Evolutionary conservation across 2,888 invertebrate species (phyloP).

Genomic region (Galerucella calmariensis): DNA sequence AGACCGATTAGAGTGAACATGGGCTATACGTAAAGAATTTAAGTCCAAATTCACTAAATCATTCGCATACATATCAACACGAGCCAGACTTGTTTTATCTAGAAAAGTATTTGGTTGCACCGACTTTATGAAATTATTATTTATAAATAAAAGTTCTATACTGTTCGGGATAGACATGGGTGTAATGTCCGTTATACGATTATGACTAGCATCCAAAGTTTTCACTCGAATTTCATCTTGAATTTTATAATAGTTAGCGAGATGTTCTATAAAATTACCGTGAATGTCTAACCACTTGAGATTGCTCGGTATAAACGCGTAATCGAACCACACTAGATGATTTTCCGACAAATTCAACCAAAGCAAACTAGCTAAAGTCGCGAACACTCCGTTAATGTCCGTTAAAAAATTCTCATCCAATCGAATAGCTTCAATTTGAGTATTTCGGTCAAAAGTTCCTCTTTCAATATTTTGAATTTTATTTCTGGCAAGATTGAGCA

Average conservation of each 20-base stretch:
- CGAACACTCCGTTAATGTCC: constrained; percentile 90
- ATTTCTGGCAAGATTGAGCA: constrained; percentile 89
- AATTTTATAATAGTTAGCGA: constrained; percentile 89
- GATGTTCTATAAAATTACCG: constrained; percentile 87
- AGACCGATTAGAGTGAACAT: constrained; percentile 77
- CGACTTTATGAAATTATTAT: constrained; percentile 85
- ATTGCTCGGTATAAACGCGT: constrained; percentile 89
- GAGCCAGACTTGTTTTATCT: constrained; percentile 84
- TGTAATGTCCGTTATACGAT: constrained; percentile 84
- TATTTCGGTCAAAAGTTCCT: constrained; percentile 84
- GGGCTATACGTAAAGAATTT: constrained; percentile 81
- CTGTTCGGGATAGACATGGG: constrained; percentile 89
- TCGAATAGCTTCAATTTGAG: constrained; percentile 85
- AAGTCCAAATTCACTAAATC: constrained; percentile 84
- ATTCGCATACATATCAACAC: constrained; percentile 92
- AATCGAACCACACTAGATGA: constrained; percentile 93
- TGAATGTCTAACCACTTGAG: constrained; percentile 92
- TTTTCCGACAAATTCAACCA: constrained; percentile 92
- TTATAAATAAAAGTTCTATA: constrained; percentile 87
- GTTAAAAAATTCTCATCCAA: constrained; percentile 89
- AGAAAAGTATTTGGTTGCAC: constrained; percentile 88
- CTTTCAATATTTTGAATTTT: constrained; percentile 87
- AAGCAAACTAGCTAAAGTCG: constrained; percentile 83
- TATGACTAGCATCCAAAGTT: constrained; percentile 90
- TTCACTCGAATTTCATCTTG: constrained; percentile 84